phyloP scores from a whole-genome alignment of 2,888 invertebrate genomes.

The Lysandra coridon region DNA sequence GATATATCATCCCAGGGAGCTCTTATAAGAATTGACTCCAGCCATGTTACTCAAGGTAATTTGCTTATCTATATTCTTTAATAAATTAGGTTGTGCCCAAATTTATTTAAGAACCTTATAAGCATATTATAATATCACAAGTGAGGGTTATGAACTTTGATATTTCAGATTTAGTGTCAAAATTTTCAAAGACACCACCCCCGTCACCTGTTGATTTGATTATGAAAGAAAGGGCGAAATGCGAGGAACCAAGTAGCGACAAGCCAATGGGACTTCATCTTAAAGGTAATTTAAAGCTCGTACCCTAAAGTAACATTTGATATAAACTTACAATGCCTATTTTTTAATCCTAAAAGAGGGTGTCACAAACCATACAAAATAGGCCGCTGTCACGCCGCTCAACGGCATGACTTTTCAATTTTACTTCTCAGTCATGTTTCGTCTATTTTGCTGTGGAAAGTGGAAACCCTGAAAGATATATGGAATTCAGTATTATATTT shows the following conservation, averaged over 20 bases:
- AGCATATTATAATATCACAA: background rate
- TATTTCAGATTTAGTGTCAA: slow-evolving; percentile 81
- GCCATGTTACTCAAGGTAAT: slow-evolving; percentile 73
- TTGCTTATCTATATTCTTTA: slow-evolving; percentile 4
- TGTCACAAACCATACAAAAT: too few relatives aligned
- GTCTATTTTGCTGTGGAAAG: too few relatives aligned
- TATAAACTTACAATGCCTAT: too few relatives aligned
- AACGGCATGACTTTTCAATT: too few relatives aligned
- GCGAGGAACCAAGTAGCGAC: slow-evolving; percentile 60
- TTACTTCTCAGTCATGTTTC: too few relatives aligned
- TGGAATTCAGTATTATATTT: too few relatives aligned
- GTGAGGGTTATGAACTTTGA: background rate
- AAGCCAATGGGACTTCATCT: slow-evolving; percentile 71
- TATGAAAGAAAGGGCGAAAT: slow-evolving; percentile 73
- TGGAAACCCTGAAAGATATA: too few relatives aligned
- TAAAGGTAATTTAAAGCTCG: slow-evolving; percentile 56
- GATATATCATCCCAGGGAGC: slow-evolving; percentile 75
- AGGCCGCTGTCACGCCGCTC: too few relatives aligned
- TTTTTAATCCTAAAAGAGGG: too few relatives aligned
- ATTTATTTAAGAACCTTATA: background rate
- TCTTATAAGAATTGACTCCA: slow-evolving; percentile 72
- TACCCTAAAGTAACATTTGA: too few relatives aligned
- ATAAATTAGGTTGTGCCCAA: background rate
- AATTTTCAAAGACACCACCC: slow-evolving; percentile 85
- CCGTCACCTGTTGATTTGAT: slow-evolving; percentile 85